Conservation (phyloP, 2,113 vertebrate species). For the Triplophysa siluroides region DNA sequence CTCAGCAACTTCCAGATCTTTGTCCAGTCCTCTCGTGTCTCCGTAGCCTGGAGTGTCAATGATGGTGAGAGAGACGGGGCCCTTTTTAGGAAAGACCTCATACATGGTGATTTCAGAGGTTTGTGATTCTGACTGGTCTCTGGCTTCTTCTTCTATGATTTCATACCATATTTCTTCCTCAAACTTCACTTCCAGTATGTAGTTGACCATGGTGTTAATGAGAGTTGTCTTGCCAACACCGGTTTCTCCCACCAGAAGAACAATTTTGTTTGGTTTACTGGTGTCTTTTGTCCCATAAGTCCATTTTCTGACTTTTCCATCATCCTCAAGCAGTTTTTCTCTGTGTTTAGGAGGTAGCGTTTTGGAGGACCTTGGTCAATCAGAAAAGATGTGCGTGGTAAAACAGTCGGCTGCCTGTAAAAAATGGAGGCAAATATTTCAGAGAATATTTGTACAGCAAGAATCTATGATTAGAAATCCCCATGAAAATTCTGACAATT, state of each 20-base stretch:
- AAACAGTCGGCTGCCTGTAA: no score
- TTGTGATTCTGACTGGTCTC: conserved; percentile 51
- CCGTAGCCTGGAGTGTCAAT: no score
- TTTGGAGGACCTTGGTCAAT: neutral
- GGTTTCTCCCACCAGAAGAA: conserved; percentile 55
- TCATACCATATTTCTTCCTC: conserved; percentile 49
- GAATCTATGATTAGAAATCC: no score
- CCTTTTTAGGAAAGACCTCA: conserved; percentile 32
- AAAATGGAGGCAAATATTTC: no score
- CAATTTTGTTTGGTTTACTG: conserved; percentile 30
- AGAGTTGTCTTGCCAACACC: conserved; percentile 56
- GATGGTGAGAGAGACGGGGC: conserved; percentile 55
- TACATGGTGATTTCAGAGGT: conserved; percentile 55
- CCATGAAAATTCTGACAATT: no score
- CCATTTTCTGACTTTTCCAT: conserved; percentile 27
- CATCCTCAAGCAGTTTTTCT: neutral
- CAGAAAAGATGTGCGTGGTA: no score
- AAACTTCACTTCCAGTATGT: conserved; percentile 52
- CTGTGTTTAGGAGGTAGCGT: neutral
- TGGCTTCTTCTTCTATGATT: conserved; percentile 47
- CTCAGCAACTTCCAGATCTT: no score
- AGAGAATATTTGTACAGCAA: no score
- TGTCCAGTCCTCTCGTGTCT: no score
- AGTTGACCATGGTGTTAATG: conserved; percentile 57
- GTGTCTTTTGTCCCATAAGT: conserved; percentile 32